Conservation (phyloP, 2,113 vertebrate species). For the Eurystomus gularis region DNA sequence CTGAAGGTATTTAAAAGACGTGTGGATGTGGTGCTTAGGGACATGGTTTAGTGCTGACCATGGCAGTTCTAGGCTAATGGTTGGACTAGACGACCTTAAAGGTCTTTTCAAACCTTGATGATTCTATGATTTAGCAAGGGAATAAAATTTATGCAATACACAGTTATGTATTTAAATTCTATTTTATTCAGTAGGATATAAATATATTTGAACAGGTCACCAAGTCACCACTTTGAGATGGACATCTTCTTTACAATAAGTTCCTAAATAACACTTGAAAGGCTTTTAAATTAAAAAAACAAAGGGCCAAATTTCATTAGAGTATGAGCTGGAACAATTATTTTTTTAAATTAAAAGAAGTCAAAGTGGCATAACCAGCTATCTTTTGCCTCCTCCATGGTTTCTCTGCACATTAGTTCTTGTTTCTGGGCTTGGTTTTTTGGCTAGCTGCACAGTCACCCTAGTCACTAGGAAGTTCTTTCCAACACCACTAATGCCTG, state of each 20-base stretch:
- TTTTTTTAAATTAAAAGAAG: not conserved
- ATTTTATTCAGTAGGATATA: not conserved
- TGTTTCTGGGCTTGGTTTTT: not conserved
- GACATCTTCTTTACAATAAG: not conserved
- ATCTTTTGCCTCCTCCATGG: not conserved
- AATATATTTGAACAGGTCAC: not conserved
- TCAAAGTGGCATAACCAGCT: not conserved
- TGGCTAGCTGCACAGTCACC: not conserved
- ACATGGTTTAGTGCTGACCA: no score
- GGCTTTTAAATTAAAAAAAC: not conserved
- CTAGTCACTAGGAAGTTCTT: not conserved
- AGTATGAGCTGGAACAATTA: not conserved
- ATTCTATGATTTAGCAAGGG: no score
- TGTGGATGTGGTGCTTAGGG: no score
- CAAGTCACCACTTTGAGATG: not conserved
- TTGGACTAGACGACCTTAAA: no score
- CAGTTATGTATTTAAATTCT: not conserved
- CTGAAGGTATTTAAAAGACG: no score
- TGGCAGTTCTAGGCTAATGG: no score
- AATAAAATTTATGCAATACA: not conserved
- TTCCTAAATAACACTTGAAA: not conserved
- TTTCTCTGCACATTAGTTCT: not conserved
- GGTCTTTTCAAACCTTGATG: no score
- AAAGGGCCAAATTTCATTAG: not conserved
- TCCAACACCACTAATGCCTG: not conserved